Conservation (phyloP, 2,888 invertebrate species). For the Adineta ricciae region DNA sequence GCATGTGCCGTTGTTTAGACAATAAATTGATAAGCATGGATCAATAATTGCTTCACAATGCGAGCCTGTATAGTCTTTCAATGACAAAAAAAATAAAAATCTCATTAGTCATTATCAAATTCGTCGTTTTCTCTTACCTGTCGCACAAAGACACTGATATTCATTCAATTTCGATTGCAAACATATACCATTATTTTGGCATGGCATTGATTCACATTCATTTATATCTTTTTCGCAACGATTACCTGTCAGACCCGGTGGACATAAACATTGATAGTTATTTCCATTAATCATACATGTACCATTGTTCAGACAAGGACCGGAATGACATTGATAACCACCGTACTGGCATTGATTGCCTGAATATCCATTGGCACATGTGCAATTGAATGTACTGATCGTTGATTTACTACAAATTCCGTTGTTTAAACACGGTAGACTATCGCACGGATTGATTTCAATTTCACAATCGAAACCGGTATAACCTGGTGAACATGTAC, state of each 20-base stretch:
- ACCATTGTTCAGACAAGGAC: constrained; percentile 28
- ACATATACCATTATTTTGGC: constrained; percentile 27
- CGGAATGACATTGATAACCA: constrained; percentile 27
- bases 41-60: constrained; percentile 25
- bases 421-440: constrained; percentile 41
- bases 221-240: constrained; percentile 27
- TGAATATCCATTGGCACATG: constrained; percentile 28
- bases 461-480: constrained; percentile 26
- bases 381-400: constrained; percentile 18
- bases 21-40: constrained; percentile 28
- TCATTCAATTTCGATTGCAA: constrained; percentile 16
- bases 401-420: constrained; percentile 38
- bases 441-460: constrained; percentile 36
- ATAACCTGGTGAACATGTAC: constrained; percentile 28
- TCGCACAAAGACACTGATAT: background rate
- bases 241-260: constrained; percentile 23
- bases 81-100: background rate
- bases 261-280: constrained; percentile 25
- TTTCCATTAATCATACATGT: constrained; percentile 24
- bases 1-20: constrained; percentile 27
- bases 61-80: constrained; percentile 63
- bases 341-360: constrained; percentile 24
- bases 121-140: background rate
- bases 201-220: constrained; percentile 30
- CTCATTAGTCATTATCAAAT: background rate